phyloP scores from a whole-genome alignment of 1,140 invertebrate species.

The Cardiocondyla obscurior region DNA sequence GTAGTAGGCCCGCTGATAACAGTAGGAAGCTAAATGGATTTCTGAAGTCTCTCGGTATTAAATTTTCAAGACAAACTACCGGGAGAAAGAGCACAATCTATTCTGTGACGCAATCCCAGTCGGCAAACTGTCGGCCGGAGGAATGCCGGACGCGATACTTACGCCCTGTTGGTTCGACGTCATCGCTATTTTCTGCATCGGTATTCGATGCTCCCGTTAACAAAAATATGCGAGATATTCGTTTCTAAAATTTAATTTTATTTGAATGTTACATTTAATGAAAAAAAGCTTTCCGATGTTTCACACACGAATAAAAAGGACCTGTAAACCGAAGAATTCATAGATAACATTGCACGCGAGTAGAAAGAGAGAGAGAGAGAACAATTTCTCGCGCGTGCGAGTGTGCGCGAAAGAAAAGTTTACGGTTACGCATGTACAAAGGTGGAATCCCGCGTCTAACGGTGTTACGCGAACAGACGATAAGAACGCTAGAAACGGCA shows the following conservation, averaged over 20 bases:
- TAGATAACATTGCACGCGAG: neutral
- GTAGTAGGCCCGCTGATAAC: slow-evolving; percentile 41
- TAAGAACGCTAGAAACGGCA: slow-evolving; percentile 42
- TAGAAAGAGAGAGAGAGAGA: slow-evolving; percentile 30
- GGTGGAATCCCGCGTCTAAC: slow-evolving; percentile 51
- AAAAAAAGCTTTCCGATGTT: no score
- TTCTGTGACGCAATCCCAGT: no score
- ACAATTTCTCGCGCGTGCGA: slow-evolving; percentile 16
- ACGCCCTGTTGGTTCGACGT: neutral
- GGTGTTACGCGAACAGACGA: slow-evolving; percentile 43
- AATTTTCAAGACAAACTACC: neutral
- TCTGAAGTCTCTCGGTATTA: neutral
- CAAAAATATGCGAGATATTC: neutral
- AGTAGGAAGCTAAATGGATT: neutral
- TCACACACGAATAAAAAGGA: no score
- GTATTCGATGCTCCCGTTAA: neutral
- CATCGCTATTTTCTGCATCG: neutral
- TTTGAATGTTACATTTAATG: neutral
- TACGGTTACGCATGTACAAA: slow-evolving; percentile 57
- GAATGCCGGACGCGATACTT: neutral
- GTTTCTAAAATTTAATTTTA: neutral
- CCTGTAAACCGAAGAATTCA: no score
- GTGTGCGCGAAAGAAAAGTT: slow-evolving; percentile 46
- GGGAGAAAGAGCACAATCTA: neutral
- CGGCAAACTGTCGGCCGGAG: neutral